These are phyloP conservation scores for Pelmatolapia mariae DNA, from an alignment of 2,113 vertebrate species.

Conservation along the genomic window DNA sequence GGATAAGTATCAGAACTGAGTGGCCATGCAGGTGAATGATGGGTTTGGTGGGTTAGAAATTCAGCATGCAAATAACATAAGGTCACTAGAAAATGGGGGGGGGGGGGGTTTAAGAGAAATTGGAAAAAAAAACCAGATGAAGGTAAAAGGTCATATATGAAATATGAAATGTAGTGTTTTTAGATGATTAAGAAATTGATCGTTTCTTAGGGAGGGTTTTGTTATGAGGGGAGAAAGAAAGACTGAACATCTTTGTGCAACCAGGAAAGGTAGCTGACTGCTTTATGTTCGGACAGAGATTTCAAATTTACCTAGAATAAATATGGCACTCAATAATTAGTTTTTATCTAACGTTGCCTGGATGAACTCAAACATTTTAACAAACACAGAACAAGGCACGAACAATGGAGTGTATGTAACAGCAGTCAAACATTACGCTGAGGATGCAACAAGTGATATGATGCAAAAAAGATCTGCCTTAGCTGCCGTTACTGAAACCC, in stretches of 20 bases:
- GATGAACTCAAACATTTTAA: background rate
- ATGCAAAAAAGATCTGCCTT: background rate
- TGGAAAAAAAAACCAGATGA: background rate
- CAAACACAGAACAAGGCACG: background rate
- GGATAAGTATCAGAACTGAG: constrained; percentile 24
- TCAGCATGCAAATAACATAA: constrained; percentile 63
- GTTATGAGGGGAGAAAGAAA: background rate
- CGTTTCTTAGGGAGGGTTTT: background rate
- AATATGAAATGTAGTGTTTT: background rate
- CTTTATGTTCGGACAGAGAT: background rate
- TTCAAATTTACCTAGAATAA: background rate
- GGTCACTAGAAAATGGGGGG: constrained; percentile 43
- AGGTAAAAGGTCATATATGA: background rate
- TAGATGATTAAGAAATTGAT: background rate
- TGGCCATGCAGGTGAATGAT: background rate
- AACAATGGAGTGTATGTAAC: background rate
- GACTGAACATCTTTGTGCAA: background rate
- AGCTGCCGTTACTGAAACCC: background rate
- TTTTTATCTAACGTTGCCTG: background rate
- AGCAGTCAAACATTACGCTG: background rate
- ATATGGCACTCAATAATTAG: background rate
- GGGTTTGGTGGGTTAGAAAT: constrained; percentile 24
- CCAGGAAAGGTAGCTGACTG: background rate
- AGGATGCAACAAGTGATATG: constrained; percentile 32
- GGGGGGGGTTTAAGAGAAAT: background rate